Base-by-base conservation (phyloP, 2,888 invertebrate species). In the Pseudeuparius sepicola region DNA sequence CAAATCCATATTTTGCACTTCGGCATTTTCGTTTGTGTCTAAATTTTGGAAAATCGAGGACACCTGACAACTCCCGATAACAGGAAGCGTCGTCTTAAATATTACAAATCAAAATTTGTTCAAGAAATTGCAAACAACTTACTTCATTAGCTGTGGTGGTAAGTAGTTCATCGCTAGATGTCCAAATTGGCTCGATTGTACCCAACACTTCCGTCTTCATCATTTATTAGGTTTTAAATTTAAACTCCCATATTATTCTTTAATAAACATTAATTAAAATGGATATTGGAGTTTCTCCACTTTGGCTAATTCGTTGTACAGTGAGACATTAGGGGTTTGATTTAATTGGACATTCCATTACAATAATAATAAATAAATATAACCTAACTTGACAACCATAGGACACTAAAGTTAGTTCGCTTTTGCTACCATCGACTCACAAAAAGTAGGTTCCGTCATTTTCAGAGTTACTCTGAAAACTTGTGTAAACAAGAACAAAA, bases 31-130 rank as follows among this genome's bases (percentile, higher is more conserved):
- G 7, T 47, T 25, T 25, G 48, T 35, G 28, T 56, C 57, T 18
- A 60, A 45, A 37, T 53, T 56, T 45, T 57, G 55, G 13, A 61
- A 40, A 31, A 60, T 60, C 9, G 59, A 59, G 5, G 59, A 55
- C 13, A 57, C 53, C 41, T 59, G 59, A 37, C 54, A 55, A 39
- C 49, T 54, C 12, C 55, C 58, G 14, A 60, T 59, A 14, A 58
- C 51, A 18, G 61, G 59, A 29, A 61, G 47, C 37, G 55, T 56
- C 43, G 53, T 57, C 59, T 60, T 39, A 34, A 47, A 46, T 24
- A 13, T 23, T 34, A 26, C n/a, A 29, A 17, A 35, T 20, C 30
- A 27, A 16, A 13, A 26, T 28, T 20, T 10, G 31, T 5, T 7
- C 9, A 28, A 24, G 10, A 17, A 14, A 10, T 20, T 26, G 12